Evolutionary conservation across 2,888 invertebrate genomes (phyloP).

Genomic region (Pristionchus mayeri): DNA sequence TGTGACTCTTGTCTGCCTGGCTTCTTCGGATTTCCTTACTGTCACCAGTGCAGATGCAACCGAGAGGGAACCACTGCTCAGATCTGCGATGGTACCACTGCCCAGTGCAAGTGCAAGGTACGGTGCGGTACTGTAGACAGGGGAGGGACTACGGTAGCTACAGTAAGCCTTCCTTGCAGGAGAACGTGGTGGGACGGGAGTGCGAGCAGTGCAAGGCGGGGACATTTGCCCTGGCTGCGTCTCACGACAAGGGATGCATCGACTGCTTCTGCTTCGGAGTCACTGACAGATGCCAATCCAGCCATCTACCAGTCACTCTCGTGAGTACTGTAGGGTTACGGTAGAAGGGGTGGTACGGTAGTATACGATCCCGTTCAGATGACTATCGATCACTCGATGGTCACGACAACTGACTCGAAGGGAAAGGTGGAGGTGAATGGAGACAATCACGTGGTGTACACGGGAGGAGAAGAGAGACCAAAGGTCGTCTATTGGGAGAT

Average conservation of each 20-base stretch:
- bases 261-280: conserved; percentile 97
- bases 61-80: conserved; percentile 83
- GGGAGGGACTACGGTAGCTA: not conserved
- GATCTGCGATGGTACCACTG: conserved; percentile 87
- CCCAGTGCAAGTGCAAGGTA: conserved; percentile 86
- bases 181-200: conserved; percentile 84
- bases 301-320: conserved; percentile 78
- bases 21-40: conserved; percentile 87
- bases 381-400: conserved; percentile 60
- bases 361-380: conserved; percentile 50
- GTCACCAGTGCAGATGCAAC: conserved; percentile 83
- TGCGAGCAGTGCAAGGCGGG: conserved; percentile 91
- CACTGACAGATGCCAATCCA: conserved; percentile 88
- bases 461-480: conserved; percentile 48
- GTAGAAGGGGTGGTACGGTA: not conserved
- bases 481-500: conserved; percentile 84
- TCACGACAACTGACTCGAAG: conserved; percentile 63
- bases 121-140: not conserved
- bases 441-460: conserved; percentile 52
- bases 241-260: conserved; percentile 89
- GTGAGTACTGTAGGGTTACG: conserved; percentile 53
- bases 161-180: conserved; percentile 72
- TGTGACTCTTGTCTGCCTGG: conserved; percentile 91
- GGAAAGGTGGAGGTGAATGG: conserved; percentile 65
- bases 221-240: conserved; percentile 89